Evolutionary conservation across 2,113 vertebrate species (phyloP), one percentile per base, ranked within the genome.

Genomic region (Periophthalmodon schlosseri): DNA sequence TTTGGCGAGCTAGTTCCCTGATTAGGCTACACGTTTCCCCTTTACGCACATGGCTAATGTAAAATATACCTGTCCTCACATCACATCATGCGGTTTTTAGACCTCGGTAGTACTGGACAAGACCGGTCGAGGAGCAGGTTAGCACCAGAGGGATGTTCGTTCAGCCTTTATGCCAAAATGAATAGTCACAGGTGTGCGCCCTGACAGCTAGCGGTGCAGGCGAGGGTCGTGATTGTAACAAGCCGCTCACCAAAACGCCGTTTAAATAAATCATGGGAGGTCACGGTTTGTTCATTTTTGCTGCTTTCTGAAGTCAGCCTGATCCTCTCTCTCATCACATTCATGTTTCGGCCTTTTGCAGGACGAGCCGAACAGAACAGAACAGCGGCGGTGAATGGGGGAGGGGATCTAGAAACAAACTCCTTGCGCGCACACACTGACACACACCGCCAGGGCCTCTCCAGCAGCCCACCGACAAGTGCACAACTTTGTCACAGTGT

Each of bases 401-500:
- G 93, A 93, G 89, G 93, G 93, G 91, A 89, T 84, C 82, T 84
- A 85, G 81, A 87, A 92, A 93, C 91, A 90, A 93, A 93, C 93
- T 93, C 91, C 82, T 68, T 73, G 73, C 36, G 76, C 54, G 73
- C 74, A 76, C 67, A 70, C 34, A 54, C 39, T 61, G 70, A 74
- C 23, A 81, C 70, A 78, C 20, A 70, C 46, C 36, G 13, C 47
- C 1, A 82, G 69, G 57, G 92, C 91, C 93, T 93, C 91, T 83
- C 89, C 89, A 86, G 88, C 82, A 87, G 87, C 90, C 84, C 49
- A 91, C 86, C 83, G 88, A 94, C 90, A 93, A 90, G 92, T 90
- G 90, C 92, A 89, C 93, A 95, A 95, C 93, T 95, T 95, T 92
- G 91, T 84, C 91, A 87, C 88, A 91, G 34, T 65, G 84, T 89